These are phyloP conservation scores for Zaprionus ghesquierei DNA, from an alignment of 1,140 invertebrate genomes.

Conservation along the genomic window DNA sequence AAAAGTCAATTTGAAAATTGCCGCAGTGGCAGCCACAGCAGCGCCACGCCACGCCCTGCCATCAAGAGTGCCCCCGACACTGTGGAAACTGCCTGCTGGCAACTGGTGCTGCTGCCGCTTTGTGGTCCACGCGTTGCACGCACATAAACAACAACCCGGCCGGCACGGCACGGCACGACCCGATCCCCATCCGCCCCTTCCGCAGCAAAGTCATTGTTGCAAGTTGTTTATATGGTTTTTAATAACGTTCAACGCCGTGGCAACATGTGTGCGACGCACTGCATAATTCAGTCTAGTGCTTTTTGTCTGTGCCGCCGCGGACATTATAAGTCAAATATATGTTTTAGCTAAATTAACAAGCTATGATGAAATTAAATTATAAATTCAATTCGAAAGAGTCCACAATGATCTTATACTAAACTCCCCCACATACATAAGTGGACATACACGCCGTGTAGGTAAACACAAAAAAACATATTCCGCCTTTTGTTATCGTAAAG, in stretches of 20 bases:
- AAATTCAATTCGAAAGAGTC: neutral
- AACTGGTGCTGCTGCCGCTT: neutral
- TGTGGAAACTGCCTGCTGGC: neutral
- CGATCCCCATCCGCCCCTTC: neutral
- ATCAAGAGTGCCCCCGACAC: neutral
- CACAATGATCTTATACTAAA: neutral
- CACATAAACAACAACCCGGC: conserved; percentile 1
- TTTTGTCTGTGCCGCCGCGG: conserved; percentile 45
- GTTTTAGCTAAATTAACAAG: neutral
- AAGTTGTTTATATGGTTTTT: conserved; percentile 80
- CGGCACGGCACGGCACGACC: no score
- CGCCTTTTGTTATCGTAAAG: conserved; percentile 37
- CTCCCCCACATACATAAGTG: neutral
- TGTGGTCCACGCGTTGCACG: neutral
- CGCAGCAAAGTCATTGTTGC: conserved; percentile 16
- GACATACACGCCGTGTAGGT: neutral
- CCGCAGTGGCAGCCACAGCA: conserved; percentile 49
- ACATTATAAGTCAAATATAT: conserved; percentile 23
- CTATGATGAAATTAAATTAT: conserved; percentile 2
- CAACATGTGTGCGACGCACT: conserved; percentile 67
- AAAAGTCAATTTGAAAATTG: conserved; percentile 81
- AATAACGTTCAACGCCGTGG: conserved; percentile 67
- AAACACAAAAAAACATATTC: conserved; percentile 18
- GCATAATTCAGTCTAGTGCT: conserved; percentile 61
- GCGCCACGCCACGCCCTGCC: neutral